Percentiles rank a stretch among this genome's conserved stretches.
Evolutionary conservation across 2,797 vertebrate species (phyloP).

Genomic region (Podarcis siculus): DNA sequence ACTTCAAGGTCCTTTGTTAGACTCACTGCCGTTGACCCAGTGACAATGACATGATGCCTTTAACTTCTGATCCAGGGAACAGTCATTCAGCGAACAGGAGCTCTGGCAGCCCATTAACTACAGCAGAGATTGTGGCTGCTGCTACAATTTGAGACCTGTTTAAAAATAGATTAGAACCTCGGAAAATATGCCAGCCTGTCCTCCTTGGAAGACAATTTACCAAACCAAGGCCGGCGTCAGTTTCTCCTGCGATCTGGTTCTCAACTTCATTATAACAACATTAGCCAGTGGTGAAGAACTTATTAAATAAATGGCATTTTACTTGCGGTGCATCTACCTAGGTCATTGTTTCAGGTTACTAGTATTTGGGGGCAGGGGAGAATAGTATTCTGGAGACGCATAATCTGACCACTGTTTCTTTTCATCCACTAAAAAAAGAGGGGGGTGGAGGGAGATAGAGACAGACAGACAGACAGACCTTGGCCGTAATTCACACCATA

Average conservation of each 20-base stretch:
- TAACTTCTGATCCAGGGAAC: constrained; percentile 61
- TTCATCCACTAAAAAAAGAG: neutral
- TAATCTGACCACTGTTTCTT: constrained; percentile 14
- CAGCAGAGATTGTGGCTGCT: constrained; percentile 69
- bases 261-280: constrained; percentile 76
- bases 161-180: constrained; percentile 75
- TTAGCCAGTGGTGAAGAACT: constrained; percentile 70
- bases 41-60: constrained; percentile 60
- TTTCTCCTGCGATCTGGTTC: constrained; percentile 73
- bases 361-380: constrained; percentile 32
- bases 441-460: too few species aligned
- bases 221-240: constrained; percentile 67
- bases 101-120: constrained; percentile 77
- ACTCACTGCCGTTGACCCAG: constrained; percentile 48
- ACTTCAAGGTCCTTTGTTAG: constrained; percentile 60
- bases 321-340: constrained; percentile 62
- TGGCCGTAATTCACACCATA: too few species aligned
- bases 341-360: constrained; percentile 47
- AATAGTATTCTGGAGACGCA: neutral
- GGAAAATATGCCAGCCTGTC: constrained; percentile 59
- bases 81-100: constrained; percentile 65
- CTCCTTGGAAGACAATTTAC: constrained; percentile 70
- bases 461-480: neutral
- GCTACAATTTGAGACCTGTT: constrained; percentile 68
- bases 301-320: constrained; percentile 77